Percentiles rank a stretch among this genome's conserved stretches.
Evolutionary conservation across 2,888 invertebrate genomes (phyloP).

Genomic region (Microchrysa polita): DNA sequence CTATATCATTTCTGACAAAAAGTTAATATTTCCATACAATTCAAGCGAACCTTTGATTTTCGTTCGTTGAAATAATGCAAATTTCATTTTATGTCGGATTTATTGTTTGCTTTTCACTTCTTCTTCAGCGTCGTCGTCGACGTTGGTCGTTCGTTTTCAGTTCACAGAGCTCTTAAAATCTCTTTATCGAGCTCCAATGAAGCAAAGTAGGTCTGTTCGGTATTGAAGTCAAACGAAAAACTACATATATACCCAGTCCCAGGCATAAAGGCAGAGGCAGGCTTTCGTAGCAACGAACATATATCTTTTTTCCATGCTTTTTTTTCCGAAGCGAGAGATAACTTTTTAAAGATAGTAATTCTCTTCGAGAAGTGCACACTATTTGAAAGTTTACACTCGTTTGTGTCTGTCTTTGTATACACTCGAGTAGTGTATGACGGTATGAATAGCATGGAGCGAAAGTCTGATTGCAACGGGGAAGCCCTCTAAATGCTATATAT

Average conservation of each 20-base stretch:
- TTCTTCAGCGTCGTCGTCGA: no score
- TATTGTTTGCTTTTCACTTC: neutral
- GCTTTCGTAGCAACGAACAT: no score
- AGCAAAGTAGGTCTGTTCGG: neutral
- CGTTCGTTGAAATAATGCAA: neutral
- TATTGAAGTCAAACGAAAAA: neutral
- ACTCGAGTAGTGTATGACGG: neutral
- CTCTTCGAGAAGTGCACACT: no score
- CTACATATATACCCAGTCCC: no score
- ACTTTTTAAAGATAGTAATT: neutral
- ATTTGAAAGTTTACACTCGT: no score
- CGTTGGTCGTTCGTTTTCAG: no score
- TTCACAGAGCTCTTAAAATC: neutral
- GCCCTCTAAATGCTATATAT: neutral
- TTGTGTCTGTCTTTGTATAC: neutral
- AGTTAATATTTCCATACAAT: no score
- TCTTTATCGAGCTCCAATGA: neutral
- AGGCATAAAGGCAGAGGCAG: no score
- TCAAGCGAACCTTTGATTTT: neutral
- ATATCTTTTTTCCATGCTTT: neutral
- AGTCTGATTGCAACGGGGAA: neutral
- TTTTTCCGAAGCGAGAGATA: neutral
- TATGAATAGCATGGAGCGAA: neutral
- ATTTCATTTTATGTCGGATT: neutral
- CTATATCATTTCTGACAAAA: no score